Evolutionary conservation across 2,888 invertebrate genomes (phyloP), one percentile per base, ranked within the genome.

Genomic region (Zygaena filipendulae): DNA sequence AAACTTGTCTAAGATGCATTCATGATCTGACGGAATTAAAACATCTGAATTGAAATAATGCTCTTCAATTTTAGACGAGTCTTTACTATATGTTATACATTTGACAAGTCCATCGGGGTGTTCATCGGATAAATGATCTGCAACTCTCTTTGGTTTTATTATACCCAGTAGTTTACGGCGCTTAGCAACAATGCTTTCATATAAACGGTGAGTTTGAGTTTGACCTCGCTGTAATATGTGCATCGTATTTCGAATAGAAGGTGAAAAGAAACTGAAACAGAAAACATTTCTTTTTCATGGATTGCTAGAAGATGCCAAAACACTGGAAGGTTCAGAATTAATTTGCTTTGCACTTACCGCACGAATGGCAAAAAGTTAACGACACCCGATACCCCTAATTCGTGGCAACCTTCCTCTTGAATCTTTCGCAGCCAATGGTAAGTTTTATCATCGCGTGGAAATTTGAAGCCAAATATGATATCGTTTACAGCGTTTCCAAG

Each of bases 301-400:
- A n/a, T n/a, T n/a, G n/a, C 16, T 9, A n/a, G 8, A n/a, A n/a
- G n/a, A n/a, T n/a, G n/a, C n/a, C n/a, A n/a, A n/a, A n/a, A n/a
- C n/a, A n/a, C n/a, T n/a, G n/a, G n/a, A n/a, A n/a, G n/a, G n/a
- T n/a, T n/a, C n/a, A n/a, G n/a, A 12, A 4, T 7, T 8, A 25
- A 14, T 25, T 21, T 12, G 16, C 1, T 23, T 20, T 22, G 8
- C 11, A 43, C 45, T 44, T 52, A 90, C 87, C 91, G 85, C 22
- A 93, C 63, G 52, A 89, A 86, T 8, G 95, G 92, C 38, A 95
- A 71, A 63, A 94, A 95, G 61, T 95, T 95, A 2, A 93, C 81
- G 7, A 88, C 84, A 2, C 90, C 92, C 1, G 92, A 88, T 2
- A 95, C 84, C 0, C 92, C 92, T 53, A 95, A 88, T 46, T 87